These are phyloP conservation scores for Brachirus orientalis DNA, from an alignment of 2,113 vertebrate species.

Conservation along the genomic window DNA sequence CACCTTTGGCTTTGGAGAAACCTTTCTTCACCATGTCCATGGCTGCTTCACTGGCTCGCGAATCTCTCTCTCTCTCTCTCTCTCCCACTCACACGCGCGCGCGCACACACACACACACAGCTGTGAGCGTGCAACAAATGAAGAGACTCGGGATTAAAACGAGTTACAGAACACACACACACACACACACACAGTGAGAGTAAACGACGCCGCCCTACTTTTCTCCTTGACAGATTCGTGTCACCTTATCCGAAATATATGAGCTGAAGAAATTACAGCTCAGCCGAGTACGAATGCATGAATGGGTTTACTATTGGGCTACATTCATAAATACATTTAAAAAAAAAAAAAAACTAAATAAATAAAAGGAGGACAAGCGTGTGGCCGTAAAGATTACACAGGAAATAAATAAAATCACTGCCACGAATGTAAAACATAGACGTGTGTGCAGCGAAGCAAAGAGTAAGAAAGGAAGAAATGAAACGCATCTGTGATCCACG, in stretches of 20 bases:
- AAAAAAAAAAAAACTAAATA: no score
- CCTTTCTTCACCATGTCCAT: slow-evolving; percentile 91
- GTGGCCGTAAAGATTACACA: no score
- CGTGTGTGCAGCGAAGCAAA: no score
- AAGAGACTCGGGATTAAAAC: background rate
- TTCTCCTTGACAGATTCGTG: background rate
- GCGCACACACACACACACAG: slow-evolving; percentile 26
- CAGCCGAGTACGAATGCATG: no score
- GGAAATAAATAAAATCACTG: background rate
- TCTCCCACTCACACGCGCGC: no score
- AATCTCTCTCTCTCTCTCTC: background rate
- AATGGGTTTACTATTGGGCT: no score
- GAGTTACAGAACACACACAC: background rate
- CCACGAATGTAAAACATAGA: background rate
- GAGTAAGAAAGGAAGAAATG: background rate
- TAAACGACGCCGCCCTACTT: background rate
- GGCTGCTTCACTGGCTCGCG: no score
- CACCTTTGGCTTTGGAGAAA: slow-evolving; percentile 89
- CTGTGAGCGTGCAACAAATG: slow-evolving; percentile 22
- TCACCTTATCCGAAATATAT: background rate
- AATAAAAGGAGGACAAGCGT: no score
- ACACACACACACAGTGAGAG: background rate
- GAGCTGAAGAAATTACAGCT: background rate
- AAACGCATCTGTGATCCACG: slow-evolving; percentile 24
- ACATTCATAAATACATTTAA: no score